These are phyloP conservation scores for Chloromyia formosa DNA, from an alignment of 2,888 invertebrate species.

Conservation along the genomic window DNA sequence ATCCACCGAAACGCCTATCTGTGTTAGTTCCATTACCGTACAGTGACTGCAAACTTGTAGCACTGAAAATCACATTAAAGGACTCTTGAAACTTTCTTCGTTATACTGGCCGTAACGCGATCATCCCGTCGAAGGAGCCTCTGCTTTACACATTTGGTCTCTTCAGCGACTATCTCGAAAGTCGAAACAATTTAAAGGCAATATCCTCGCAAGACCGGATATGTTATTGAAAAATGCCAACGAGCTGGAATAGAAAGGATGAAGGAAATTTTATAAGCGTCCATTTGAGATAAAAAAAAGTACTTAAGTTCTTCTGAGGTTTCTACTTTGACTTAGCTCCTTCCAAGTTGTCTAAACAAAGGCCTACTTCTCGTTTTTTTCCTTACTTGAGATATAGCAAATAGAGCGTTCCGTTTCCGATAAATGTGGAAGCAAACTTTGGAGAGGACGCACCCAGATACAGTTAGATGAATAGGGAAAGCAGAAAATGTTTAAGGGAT, in stretches of 20 bases:
- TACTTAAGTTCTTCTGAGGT: not conserved
- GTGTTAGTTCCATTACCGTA: not conserved
- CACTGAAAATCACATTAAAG: not conserved
- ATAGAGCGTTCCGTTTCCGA: not conserved
- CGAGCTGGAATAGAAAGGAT: not conserved
- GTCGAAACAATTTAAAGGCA: constrained; percentile 20
- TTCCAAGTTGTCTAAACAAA: not conserved
- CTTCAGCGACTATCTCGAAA: not conserved
- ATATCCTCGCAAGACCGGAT: constrained; percentile 13
- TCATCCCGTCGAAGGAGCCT: too few species aligned
- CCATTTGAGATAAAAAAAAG: not conserved
- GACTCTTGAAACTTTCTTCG: not conserved
- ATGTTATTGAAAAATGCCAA: constrained; percentile 34
- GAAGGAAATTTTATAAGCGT: not conserved
- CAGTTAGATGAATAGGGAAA: not conserved
- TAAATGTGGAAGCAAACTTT: not conserved
- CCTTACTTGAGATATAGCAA: not conserved
- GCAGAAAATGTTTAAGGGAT: not conserved
- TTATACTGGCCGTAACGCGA: too few species aligned
- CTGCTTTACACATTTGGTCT: too few species aligned
- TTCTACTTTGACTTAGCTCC: not conserved
- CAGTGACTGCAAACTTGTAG: not conserved
- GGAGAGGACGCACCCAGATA: not conserved
- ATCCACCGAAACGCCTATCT: not conserved
- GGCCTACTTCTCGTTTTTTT: not conserved